Percentiles rank a stretch among this genome's conserved stretches.
phyloP scores from a whole-genome alignment of 2,797 vertebrate genomes.

The Oreortyx pictus region DNA sequence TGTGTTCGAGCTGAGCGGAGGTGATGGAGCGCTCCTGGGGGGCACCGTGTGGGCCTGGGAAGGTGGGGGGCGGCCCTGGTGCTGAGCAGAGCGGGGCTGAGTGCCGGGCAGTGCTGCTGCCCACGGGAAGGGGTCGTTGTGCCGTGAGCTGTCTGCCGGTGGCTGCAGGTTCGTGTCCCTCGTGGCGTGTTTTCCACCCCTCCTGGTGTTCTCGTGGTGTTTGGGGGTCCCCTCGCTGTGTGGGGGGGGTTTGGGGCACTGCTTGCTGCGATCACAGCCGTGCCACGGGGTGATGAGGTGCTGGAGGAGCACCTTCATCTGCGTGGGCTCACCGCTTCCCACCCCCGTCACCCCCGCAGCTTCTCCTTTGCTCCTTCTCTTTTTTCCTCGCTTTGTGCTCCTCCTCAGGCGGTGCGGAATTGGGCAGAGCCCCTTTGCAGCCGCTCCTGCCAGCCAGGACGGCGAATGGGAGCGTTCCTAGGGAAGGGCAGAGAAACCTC shows the following conservation, averaged over 20 bases:
- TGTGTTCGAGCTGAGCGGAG: too few species aligned
- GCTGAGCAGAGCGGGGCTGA: background rate
- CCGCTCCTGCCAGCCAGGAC: background rate
- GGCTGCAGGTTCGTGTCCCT: background rate
- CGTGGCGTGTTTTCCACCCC: too few species aligned
- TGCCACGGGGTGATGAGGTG: background rate
- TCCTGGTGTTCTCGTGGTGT: background rate
- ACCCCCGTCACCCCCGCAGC: background rate
- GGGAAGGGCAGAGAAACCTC: too few species aligned
- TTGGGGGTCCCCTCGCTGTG: background rate
- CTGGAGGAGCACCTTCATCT: too few species aligned
- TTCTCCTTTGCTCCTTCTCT: background rate
- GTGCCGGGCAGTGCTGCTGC: too few species aligned
- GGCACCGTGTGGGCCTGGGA: background rate
- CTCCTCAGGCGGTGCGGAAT: accelerated
- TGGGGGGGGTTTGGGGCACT: background rate
- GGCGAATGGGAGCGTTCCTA: background rate
- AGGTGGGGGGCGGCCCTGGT: background rate
- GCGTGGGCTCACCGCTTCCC: background rate
- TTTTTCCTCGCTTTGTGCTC: accelerated
- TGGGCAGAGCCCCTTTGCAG: background rate
- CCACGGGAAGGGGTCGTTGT: too few species aligned
- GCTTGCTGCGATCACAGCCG: background rate
- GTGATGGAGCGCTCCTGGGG: accelerated
- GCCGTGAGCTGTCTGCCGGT: accelerated